phyloP scores from a whole-genome alignment of 2,888 invertebrate genomes.

The Apantesis nais region DNA sequence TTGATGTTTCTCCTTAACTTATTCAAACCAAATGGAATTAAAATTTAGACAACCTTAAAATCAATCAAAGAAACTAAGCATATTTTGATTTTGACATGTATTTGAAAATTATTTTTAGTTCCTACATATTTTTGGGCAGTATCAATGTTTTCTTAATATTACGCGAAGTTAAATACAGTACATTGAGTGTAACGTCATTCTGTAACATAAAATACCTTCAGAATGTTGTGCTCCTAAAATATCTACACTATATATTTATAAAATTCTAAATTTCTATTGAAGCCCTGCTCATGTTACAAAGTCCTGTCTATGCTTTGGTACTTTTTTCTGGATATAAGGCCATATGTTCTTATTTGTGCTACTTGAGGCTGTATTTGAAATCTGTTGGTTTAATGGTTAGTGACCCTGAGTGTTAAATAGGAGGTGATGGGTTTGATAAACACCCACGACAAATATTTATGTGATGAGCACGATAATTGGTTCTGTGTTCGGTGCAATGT shows the following conservation, averaged over 20 bases:
- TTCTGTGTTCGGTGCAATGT: too few species aligned
- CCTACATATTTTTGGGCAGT: neutral
- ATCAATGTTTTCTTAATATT: neutral
- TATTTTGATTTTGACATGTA: neutral
- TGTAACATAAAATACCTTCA: neutral
- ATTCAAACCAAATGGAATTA: constrained; percentile 55
- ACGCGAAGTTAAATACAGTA: neutral
- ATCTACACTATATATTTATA: constrained; percentile 2
- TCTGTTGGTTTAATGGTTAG: neutral
- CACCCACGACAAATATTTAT: too few species aligned
- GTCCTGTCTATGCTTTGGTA: neutral
- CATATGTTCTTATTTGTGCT: neutral
- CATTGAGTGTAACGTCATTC: neutral
- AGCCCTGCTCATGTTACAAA: neutral
- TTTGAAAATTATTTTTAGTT: neutral
- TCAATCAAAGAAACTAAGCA: neutral
- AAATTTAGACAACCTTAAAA: constrained; percentile 19
- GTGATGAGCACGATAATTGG: too few species aligned
- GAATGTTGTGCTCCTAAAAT: constrained; percentile 14
- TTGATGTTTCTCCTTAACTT: constrained; percentile 59
- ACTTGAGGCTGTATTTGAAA: neutral
- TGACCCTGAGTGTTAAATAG: neutral
- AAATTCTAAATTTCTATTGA: neutral
- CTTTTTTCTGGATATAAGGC: neutral
- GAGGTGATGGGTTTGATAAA: too few species aligned